Base-by-base conservation (phyloP, 1,140 invertebrate genomes). In the Lucilia sericata region DNA sequence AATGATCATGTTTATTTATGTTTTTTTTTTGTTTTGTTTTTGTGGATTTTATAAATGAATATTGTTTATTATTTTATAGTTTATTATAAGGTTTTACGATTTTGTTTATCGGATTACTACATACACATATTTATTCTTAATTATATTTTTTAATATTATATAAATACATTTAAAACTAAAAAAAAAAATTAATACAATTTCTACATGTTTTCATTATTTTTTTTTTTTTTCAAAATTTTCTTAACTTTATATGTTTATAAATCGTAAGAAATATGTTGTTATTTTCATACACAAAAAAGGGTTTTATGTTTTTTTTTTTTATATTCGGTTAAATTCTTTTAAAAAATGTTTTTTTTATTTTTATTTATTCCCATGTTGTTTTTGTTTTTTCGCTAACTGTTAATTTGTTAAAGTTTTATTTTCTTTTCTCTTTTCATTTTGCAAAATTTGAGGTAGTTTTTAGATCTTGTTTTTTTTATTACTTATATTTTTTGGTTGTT, bases 401-500 rank as follows among this genome's bases (percentile, higher is more conserved):
- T 78, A 19, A 42, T 3, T 78, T 78, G n/a, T n/a, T 17, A 17
- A 55, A 55, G 12, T 55, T 78, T 78, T 78, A 5, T 42, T 78
- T 47, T 21, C 5, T 25, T 25, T 19, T 70, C n/a, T 70, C 7
- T 75, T 17, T 51, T 80, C 12, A 25, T 78, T 42, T 80, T 80
- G 76, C 76, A 80, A 80, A 80, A 80, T 80, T 80, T 80, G 76
- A 80, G 76, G 76, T 80, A 80, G 76, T 80, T 80, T 49, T 80
- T 80, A 80, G 76, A 80, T 80, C 42, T 80, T 47, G 34, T 47
- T 47, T 78, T 36, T 78, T 30, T 30, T 30, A 30, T 30, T 30
- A 30, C 1, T 30, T 30, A 30, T 30, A 3, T 30, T 30, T 1
- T 30, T 1, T 30, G 1, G 25, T 30, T 30, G 25, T 30, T 80